phyloP scores from a whole-genome alignment of 1,140 invertebrate species.

The Parasteatoda tepidariorum region DNA sequence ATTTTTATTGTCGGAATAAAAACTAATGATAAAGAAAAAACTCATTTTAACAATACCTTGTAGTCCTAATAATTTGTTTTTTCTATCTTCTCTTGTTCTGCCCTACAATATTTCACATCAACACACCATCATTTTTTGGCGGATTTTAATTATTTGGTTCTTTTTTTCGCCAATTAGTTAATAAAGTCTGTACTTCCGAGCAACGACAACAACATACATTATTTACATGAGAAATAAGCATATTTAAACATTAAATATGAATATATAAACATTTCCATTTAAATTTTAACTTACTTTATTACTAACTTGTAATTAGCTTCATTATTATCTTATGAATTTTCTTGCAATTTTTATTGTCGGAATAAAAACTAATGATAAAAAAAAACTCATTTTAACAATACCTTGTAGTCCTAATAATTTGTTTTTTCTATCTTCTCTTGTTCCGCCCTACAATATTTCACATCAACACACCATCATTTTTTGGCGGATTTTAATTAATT shows the following conservation, averaged over 20 bases:
- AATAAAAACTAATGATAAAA: too few relatives aligned
- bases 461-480: slow-evolving; percentile 40
- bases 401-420: slow-evolving; percentile 1
- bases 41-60: too few relatives aligned
- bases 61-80: slow-evolving; percentile 8
- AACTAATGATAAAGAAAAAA: too few relatives aligned
- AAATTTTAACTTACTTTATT: too few relatives aligned
- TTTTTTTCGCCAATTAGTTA: slow-evolving; percentile 33
- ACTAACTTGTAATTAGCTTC: too few relatives aligned
- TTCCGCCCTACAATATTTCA: slow-evolving; percentile 47
- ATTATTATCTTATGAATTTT: too few relatives aligned
- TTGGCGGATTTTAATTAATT: slow-evolving; percentile 56
- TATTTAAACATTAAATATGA: too few relatives aligned
- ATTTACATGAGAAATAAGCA: too few relatives aligned
- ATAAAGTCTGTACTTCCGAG: slow-evolving; percentile 24
- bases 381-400: too few relatives aligned
- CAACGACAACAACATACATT: slow-evolving; percentile 14
- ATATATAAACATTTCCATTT: too few relatives aligned
- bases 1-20: too few relatives aligned
- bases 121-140: slow-evolving; percentile 34
- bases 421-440: slow-evolving; percentile 9
- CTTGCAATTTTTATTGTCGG: too few relatives aligned
- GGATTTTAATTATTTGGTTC: slow-evolving; percentile 52
- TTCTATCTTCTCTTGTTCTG: slow-evolving; percentile 13
- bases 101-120: slow-evolving; percentile 50